Base-by-base conservation (phyloP, 2,113 vertebrate genomes). In the Romanogobio albipinnatus region DNA sequence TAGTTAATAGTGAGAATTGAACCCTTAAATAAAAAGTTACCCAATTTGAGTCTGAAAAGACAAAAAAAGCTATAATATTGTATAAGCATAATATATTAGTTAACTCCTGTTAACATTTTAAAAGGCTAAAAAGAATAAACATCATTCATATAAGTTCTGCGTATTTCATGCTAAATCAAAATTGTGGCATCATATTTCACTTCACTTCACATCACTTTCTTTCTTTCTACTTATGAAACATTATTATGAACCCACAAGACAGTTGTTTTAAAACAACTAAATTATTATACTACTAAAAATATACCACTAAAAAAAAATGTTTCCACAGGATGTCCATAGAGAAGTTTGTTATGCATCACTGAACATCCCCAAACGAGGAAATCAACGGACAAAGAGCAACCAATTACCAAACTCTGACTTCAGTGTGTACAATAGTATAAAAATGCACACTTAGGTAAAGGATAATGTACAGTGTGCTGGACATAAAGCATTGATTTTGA, bases 331-430 rank as follows among this genome's bases (percentile, higher is more conserved):
- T 33, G 19, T 15, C 33, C 36, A 49, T 59, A 49, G 1, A n/a
- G 76, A 85, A 17, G 19, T 85, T 29, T 80, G 19, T 66, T 85
- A 85, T 5, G 53, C 84, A 80, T 85, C 84, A 36, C 84, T 85
- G 43, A 80, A 85, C 43, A 71, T 51, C 43, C 84, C 84, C 66
- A 80, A 74, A 61, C 5, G 39, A 59, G 13, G 49, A 51, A 36
- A 53, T 19, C 71, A 58, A 73, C 51, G 9, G 1, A 45, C 19
- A 26, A 85, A 51, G 39, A 62, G 43, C 66, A 80, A 47, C 4
- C 13, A 26, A n/a, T n/a, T 79, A 5, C 26, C 51, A 70, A 71
- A n/a, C 19, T 13, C 36, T 49, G 84, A 85, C 39, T 61, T 61
- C 66, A 80, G 66, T 61, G 22, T 74, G 17, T 80, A 85, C 43